These are phyloP conservation scores for Tryphoninae sp. DNA, from an alignment of 2,888 invertebrate species.

Conservation along the genomic window DNA sequence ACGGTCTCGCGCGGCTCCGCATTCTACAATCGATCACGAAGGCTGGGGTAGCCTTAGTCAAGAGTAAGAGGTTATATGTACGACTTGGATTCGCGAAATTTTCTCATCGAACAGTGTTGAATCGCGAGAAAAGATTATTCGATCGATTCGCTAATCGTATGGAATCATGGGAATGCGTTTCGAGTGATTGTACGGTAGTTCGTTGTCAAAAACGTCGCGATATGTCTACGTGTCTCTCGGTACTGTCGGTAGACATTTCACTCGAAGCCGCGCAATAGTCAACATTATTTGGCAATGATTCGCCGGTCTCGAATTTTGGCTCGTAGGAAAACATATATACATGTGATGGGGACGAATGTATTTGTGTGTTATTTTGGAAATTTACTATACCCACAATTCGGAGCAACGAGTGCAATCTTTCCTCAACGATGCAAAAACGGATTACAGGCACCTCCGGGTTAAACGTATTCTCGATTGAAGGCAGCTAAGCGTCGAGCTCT, in stretches of 20 bases:
- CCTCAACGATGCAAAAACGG: constrained; percentile 29
- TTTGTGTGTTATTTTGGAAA: not conserved
- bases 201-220: too few relatives aligned
- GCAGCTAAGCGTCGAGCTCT: constrained; percentile 29
- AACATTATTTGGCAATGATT: not conserved
- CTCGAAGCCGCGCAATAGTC: not conserved
- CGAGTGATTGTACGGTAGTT: too few relatives aligned
- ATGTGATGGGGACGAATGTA: not conserved
- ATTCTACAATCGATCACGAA: constrained; percentile 6
- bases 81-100: not conserved
- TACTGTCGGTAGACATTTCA: too few relatives aligned
- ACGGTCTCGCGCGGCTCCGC: not conserved
- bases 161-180: too few relatives aligned
- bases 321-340: not conserved
- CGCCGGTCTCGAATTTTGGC: not conserved
- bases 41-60: not conserved
- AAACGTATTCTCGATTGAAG: constrained; percentile 51
- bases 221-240: too few relatives aligned
- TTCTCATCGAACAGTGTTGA: not conserved
- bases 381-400: constrained; percentile 31
- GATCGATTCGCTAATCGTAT: too few relatives aligned
- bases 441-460: constrained; percentile 52
- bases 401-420: constrained; percentile 20
- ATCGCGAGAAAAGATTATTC: not conserved
- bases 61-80: not conserved